Base-by-base conservation (phyloP, 2,113 vertebrate genomes). In the Condylura cristata region DNA sequence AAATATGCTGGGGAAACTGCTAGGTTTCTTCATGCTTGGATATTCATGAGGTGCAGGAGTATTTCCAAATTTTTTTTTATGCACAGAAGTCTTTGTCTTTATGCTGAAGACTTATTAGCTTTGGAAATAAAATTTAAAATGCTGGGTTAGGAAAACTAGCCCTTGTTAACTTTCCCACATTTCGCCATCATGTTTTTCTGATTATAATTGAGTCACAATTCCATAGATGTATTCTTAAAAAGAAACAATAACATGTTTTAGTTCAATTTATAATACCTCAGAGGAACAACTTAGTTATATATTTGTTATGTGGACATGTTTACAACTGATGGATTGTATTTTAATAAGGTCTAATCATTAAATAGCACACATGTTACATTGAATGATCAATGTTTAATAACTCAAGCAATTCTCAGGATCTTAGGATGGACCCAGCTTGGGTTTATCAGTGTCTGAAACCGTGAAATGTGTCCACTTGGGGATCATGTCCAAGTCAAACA, bases 401-500 rank as follows among this genome's bases (percentile, higher is more conserved):
- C 3, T 65, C 14, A 46, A 37, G 34, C 30, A 44, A 76, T 20
- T 28, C 83, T 75, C 13, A 60, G 68, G 24, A 70, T 90, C 60
- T 48, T 82, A 30, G 51, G 48, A 91, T 48, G 71, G 32, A 70
- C 79, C 79, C 76, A 56, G 34, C 75, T 81, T 89, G 61, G 34
- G 48, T 76, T 46, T 90, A 75, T 96, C 89, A 93, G 72, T 76
- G 60, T 95, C 94, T 90, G 83, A 94, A 95, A 87, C 39, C 71
- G 91, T 65, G 71, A 91, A 93, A 91, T 95, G 83, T 95, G 75
- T 89, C 93, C 89, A 82, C 76, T 83, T 80, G 93, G 84, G 86
- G 90, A 91, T 94, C 80, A 51, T 56, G 76, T 91, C 91, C 94
- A 87, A 95, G 71, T 76, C 53, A 94, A 95, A 79, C 13, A 41